Percentiles rank a stretch among this genome's conserved stretches.
Conservation (phyloP, 2,113 vertebrate genomes). For the Nothobranchius furzeri region DNA sequence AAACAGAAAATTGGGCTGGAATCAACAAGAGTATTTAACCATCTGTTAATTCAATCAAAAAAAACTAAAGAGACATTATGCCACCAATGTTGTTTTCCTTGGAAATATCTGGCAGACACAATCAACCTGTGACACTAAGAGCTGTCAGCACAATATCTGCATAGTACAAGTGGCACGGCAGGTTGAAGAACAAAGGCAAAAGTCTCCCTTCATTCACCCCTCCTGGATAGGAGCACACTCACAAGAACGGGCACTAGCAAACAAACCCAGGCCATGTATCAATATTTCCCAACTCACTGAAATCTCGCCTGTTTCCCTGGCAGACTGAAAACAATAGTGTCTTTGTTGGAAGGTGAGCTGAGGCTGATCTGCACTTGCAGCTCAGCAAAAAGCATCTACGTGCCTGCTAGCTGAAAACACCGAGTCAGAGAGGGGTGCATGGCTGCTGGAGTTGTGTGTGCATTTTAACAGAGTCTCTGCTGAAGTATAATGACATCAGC, state of each 20-base stretch:
- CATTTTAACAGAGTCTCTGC: slow-evolving; percentile 53
- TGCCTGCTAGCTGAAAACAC: slow-evolving; percentile 43
- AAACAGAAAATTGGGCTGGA: slow-evolving; percentile 24
- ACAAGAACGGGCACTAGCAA: neutral
- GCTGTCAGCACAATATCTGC: slow-evolving; percentile 25
- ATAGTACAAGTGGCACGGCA: slow-evolving; percentile 36
- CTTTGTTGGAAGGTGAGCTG: slow-evolving; percentile 56
- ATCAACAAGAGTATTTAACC: slow-evolving; percentile 31
- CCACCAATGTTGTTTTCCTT: neutral
- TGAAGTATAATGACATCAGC: slow-evolving; percentile 57
- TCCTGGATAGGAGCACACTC: neutral
- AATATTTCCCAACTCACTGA: slow-evolving; percentile 38
- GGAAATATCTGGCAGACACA: slow-evolving; percentile 31
- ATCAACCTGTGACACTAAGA: slow-evolving; percentile 34
- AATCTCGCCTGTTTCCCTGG: slow-evolving; percentile 9
- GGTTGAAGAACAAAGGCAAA: slow-evolving; percentile 4
- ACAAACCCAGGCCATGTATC: slow-evolving; percentile 30
- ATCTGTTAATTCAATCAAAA: slow-evolving; percentile 37
- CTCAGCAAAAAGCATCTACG: slow-evolving; percentile 60
- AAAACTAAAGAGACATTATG: slow-evolving; percentile 29
- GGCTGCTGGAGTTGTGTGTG: slow-evolving; percentile 12
- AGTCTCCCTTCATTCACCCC: neutral
- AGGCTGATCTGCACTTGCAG: slow-evolving; percentile 61
- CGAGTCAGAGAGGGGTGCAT: slow-evolving; percentile 54
- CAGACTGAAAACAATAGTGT: slow-evolving; percentile 55